These are phyloP conservation scores for Pelecanoides urinatrix DNA, from an alignment of 2,113 vertebrate genomes.

Conservation along the genomic window DNA sequence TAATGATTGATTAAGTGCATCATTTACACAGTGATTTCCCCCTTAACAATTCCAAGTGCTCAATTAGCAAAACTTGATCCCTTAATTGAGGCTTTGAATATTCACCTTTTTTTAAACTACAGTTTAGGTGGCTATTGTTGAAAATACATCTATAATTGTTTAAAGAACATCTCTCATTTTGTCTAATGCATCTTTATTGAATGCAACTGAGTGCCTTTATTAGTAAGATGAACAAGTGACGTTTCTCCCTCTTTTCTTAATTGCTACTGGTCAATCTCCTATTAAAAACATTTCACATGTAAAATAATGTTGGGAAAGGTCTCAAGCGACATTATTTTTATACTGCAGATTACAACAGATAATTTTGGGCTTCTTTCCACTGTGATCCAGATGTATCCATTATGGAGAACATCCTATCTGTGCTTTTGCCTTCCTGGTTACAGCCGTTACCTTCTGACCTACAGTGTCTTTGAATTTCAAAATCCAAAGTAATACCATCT, in stretches of 20 bases:
- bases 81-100: background rate
- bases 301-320: background rate
- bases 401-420: background rate
- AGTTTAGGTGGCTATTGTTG: background rate
- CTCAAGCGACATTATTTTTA: background rate
- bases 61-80: background rate
- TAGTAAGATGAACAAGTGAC: background rate
- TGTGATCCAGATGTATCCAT: background rate
- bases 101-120: background rate
- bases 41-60: background rate
- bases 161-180: background rate
- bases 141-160: background rate
- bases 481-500: slow-evolving; percentile 6
- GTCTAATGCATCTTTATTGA: background rate
- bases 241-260: background rate
- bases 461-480: slow-evolving; percentile 33
- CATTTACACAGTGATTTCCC: background rate
- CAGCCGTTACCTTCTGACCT: slow-evolving; percentile 37
- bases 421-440: background rate
- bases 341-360: background rate
- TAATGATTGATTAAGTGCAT: background rate
- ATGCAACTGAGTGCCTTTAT: background rate
- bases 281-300: background rate
- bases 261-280: background rate
- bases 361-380: background rate